Base-by-base conservation (phyloP, 2,888 invertebrate genomes). In the Drosophila meridiana region DNA sequence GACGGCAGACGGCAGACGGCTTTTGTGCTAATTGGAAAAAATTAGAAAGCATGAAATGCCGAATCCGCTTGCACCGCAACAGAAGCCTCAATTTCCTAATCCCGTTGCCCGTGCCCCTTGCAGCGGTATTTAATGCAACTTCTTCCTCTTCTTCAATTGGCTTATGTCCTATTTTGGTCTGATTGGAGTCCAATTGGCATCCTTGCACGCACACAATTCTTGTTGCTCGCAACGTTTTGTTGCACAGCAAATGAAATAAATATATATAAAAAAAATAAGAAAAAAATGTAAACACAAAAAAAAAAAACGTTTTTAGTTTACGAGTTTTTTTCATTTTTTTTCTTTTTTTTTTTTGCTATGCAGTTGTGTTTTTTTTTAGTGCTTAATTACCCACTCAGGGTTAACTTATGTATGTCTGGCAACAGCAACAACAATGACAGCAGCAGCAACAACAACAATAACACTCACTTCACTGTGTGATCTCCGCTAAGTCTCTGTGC, bases 11-110 rank as follows among this genome's bases (percentile, higher is more conserved):
- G 50, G 67, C 50, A 62, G 50, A 74, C 65, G 71, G 68, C 72
- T 82, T 82, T 87, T 89, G 85, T 89, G 85, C 90, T 86, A 86
- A 86, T 86, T 86, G 85, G 89, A 69, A 89, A 86, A 82, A 86
- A 86, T 86, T 89, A 89, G 85, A 86, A 86, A 86, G 85, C 85
- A 89, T 86, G 83, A 89, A 86, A 86, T 87, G 86, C 80, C 73
- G 64, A 78, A 64, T 85, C 73, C 83, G 87, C 72, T 72, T 73
- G 73, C 50, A 9, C 20, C n/a, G 40, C 28, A 38, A 13, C 53
- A 36, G 4, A 38, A 26, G n/a, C 7, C 36, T 28, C 42, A 40
- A 55, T 55, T 28, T 14, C 40, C 28, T 28, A 14, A 28, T 30
- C 40, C 83, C 56, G 87, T 28, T 28, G 0, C 26, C 26, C 36